These are phyloP conservation scores for Drosophila busckii DNA, from an alignment of 1,140 invertebrate species.

Conservation along the genomic window DNA sequence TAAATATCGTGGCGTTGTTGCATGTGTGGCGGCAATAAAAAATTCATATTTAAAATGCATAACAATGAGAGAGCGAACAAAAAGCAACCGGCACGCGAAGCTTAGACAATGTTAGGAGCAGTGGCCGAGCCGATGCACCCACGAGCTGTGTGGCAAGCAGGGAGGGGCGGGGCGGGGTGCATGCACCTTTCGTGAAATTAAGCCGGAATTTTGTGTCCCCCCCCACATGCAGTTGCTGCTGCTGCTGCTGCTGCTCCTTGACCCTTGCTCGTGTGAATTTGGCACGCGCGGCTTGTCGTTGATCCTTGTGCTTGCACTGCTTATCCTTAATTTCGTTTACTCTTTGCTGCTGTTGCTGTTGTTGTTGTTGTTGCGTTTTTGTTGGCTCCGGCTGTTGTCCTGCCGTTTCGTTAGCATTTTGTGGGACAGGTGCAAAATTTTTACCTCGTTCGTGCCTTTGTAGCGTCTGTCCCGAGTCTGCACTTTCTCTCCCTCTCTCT, in stretches of 20 bases:
- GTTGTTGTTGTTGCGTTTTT: conserved; percentile 33
- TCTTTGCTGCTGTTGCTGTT: conserved; percentile 36
- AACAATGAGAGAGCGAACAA: conserved; percentile 60
- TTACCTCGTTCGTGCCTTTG: background rate
- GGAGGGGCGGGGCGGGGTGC: background rate
- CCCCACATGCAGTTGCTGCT: conserved; percentile 37
- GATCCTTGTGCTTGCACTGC: conserved; percentile 43
- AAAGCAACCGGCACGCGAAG: conserved; percentile 55
- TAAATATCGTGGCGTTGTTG: conserved; percentile 20
- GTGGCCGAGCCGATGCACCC: background rate
- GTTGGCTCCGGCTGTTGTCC: background rate
- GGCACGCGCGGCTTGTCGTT: background rate
- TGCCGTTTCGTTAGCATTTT: conserved; percentile 5
- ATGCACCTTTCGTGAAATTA: conserved; percentile 57
- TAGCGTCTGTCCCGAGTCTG: background rate
- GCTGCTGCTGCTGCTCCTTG: background rate
- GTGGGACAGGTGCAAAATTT: conserved; percentile 61
- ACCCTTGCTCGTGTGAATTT: background rate
- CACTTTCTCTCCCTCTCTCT: background rate
- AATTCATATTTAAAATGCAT: conserved; percentile 73
- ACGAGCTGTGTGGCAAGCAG: background rate
- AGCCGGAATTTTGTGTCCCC: conserved; percentile 59
- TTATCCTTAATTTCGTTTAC: conserved; percentile 61
- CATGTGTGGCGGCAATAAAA: conserved; percentile 63
- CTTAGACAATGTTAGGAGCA: conserved; percentile 42